Percentiles rank a stretch among this genome's conserved stretches.
Conservation (phyloP, 2,888 invertebrate genomes). For the Epinotia brunnichana region DNA sequence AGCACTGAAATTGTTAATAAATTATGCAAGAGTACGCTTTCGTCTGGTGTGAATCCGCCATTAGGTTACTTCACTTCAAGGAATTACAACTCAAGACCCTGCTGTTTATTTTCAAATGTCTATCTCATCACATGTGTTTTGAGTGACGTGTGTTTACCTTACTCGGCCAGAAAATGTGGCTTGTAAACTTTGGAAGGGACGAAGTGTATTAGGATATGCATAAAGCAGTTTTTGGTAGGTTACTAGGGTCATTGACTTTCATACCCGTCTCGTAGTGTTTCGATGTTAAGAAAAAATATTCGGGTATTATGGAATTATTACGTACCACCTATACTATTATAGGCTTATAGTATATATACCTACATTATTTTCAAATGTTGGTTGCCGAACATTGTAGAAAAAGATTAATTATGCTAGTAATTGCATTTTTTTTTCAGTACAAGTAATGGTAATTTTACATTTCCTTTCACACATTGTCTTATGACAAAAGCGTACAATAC, state of each 20-base stretch:
- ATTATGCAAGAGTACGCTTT: not conserved
- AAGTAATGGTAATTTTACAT: no score
- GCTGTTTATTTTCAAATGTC: conserved; percentile 79
- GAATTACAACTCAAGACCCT: conserved; percentile 63
- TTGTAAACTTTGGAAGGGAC: conserved; percentile 52
- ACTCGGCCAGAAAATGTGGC: conserved; percentile 58
- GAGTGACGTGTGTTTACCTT: conserved; percentile 74
- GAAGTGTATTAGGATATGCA: conserved; percentile 3
- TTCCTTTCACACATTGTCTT: no score
- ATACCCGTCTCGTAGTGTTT: not conserved
- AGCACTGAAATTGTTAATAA: no score
- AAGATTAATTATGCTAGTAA: no score
- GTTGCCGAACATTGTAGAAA: no score
- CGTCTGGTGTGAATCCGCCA: not conserved
- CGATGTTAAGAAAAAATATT: not conserved
- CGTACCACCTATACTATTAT: no score
- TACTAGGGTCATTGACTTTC: conserved; percentile 8
- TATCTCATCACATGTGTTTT: conserved; percentile 71
- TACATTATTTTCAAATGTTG: no score
- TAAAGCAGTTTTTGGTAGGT: conserved; percentile 19
- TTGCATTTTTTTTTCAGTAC: no score
- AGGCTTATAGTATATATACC: no score
- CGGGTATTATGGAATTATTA: no score
- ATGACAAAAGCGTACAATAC: no score
- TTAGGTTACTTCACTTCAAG: conserved; percentile 57